A percentile compares a stretch with the other conserved stretches of the same genome.
Evolutionary conservation across 2,888 invertebrate species (phyloP).

Genomic region (Metacarcinus magister): DNA sequence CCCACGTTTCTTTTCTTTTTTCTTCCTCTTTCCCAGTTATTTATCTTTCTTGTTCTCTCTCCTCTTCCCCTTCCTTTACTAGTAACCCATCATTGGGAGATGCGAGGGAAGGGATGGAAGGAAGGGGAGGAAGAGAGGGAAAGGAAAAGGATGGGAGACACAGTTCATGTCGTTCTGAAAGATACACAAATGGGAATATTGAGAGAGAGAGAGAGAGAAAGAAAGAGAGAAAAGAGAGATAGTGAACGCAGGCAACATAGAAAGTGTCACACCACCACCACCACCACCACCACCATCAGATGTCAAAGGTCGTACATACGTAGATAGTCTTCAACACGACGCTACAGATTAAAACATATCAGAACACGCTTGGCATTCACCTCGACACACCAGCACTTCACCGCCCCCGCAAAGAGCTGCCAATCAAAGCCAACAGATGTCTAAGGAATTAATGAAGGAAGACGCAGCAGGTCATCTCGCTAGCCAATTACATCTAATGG

Average conservation of each 20-base stretch:
- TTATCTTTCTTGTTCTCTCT: neutral
- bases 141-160: neutral
- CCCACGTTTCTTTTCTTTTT: neutral
- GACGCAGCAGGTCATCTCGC: neutral
- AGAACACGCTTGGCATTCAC: neutral
- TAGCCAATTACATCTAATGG: constrained; percentile 58
- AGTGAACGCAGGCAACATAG: neutral
- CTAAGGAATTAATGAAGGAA: neutral
- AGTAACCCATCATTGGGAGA: neutral
- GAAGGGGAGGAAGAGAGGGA: neutral
- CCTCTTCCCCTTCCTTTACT: neutral
- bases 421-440: neutral
- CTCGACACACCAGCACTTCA: neutral
- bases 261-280: neutral
- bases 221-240: neutral
- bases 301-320: constrained; percentile 31
- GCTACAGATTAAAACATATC: neutral
- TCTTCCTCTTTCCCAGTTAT: neutral
- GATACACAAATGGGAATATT: neutral
- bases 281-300: neutral
- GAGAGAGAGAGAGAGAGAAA: neutral
- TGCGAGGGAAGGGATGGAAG: neutral
- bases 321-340: neutral
- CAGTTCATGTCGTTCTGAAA: neutral
- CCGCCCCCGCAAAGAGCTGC: neutral